Conservation (phyloP, 1,140 invertebrate genomes). For the Pararge aegeria region DNA sequence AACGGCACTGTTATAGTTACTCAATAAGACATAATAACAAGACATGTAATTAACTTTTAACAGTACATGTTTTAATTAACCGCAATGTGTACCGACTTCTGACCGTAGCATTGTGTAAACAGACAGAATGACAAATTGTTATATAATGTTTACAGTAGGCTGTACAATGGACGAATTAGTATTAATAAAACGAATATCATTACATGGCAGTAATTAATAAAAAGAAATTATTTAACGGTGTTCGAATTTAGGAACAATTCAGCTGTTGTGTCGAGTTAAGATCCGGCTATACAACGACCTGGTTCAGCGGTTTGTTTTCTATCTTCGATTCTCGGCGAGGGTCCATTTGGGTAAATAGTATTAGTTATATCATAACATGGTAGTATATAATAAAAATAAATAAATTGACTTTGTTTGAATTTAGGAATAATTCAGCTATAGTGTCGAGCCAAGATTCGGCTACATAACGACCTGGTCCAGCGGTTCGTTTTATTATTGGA, state of each 20-base stretch:
- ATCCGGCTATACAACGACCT: not conserved
- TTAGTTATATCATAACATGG: too few species aligned
- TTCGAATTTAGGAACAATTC: not conserved
- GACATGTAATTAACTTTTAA: constrained; percentile 25
- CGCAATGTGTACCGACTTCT: constrained; percentile 21
- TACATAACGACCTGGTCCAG: too few species aligned
- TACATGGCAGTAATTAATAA: constrained; percentile 3
- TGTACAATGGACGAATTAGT: constrained; percentile 15
- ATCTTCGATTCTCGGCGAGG: too few species aligned
- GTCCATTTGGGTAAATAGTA: too few species aligned
- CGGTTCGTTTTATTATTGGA: too few species aligned
- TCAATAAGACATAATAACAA: constrained; percentile 27
- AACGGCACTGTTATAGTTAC: constrained; percentile 13
- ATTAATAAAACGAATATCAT: not conserved
- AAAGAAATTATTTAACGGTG: not conserved
- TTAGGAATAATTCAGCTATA: too few species aligned
- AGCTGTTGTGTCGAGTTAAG: not conserved
- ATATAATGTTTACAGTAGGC: constrained; percentile 16
- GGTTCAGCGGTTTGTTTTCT: too few species aligned
- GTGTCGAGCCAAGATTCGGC: too few species aligned
- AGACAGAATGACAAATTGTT: constrained; percentile 30
- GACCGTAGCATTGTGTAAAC: constrained; percentile 24
- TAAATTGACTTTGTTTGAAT: too few species aligned
- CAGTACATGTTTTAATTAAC: constrained; percentile 40
- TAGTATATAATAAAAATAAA: too few species aligned